Evolutionary conservation across 2,888 invertebrate species (phyloP), one percentile per base, ranked within the genome.

Genomic region (Drosophila trichaetosa): DNA sequence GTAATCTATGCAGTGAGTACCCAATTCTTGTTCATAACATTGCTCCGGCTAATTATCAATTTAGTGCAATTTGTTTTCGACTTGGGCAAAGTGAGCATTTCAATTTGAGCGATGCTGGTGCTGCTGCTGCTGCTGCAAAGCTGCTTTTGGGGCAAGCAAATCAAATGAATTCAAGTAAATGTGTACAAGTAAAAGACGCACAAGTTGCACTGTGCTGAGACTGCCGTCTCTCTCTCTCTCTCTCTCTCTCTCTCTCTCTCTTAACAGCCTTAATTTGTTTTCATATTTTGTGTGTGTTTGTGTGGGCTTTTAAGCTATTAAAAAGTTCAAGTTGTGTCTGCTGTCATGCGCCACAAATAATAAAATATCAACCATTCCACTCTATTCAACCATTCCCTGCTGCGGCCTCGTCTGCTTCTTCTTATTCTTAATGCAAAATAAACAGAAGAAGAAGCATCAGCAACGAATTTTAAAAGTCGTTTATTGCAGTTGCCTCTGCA

Each of bases 11-110:
- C 78, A 59, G 24, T 63, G 59, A 52, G 34, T 54, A 63, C 24
- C 51, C 52, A 40, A 46, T 46, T 27, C 46, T 38, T 4, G 16
- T 53, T 56, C 46, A 33, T 29, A 69, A 48, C 38, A 58, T 58
- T 69, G 34, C 60, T 72, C 59, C 69, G 68, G 71, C 86, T 85
- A 88, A 89, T 86, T 86, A 86, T 89, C 88, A 86, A 86, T 86
- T 86, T 86, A 88, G 90, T 80, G 87, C 85, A 86, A 86, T 86
- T 86, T 86, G 85, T 70, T 82, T 69, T 69, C 58, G 42, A 29
- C 62, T 48, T 51, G 54, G 29, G 46, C 66, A 54, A 63, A 74
- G 82, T 71, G 61, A 75, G 69, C 64, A 78, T 82, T 84, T 81
- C 71, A 84, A 83, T 87, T 66, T 62, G 16, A 24, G 24, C 8